Conservation (phyloP, 2,888 invertebrate genomes). For the Cyclophora punctaria region DNA sequence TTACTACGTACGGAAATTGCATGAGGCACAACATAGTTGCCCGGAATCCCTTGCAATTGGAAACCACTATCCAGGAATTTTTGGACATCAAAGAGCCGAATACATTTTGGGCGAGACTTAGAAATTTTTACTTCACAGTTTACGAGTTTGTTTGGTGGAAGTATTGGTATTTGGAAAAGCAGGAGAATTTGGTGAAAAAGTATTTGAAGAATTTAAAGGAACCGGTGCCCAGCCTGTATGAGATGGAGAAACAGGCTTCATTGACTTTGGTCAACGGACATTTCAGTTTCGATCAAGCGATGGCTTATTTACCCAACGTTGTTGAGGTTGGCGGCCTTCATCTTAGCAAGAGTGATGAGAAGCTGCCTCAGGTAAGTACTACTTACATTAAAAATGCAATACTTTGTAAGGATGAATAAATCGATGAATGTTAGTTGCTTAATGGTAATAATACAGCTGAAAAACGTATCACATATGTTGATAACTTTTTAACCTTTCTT, state of each 20-base stretch:
- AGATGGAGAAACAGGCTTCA: conserved; percentile 53
- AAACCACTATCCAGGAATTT: conserved; percentile 53
- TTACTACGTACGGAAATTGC: conserved; percentile 59
- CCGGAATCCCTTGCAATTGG: conserved; percentile 56
- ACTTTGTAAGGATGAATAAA: too few relatives aligned
- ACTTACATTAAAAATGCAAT: too few relatives aligned
- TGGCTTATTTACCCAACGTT: conserved; percentile 70
- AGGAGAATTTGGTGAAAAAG: conserved; percentile 48
- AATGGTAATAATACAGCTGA: too few relatives aligned
- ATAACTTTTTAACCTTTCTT: too few relatives aligned
- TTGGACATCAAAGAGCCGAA: conserved; percentile 58
- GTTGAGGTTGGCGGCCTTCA: conserved; percentile 76
- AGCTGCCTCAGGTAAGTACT: conserved; percentile 45
- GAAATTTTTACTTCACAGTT: conserved; percentile 59
- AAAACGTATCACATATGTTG: too few relatives aligned
- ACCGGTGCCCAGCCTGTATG: conserved; percentile 52
- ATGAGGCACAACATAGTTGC: conserved; percentile 54
- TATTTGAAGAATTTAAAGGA: conserved; percentile 47
- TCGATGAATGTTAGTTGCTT: too few relatives aligned
- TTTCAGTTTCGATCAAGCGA: conserved; percentile 58
- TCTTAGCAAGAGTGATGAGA: conserved; percentile 39
- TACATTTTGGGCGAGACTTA: conserved; percentile 65
- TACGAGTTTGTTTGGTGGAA: conserved; percentile 61
- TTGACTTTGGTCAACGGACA: conserved; percentile 67
- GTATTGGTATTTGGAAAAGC: conserved; percentile 49